phyloP scores from a whole-genome alignment of 2,888 invertebrate species.

The Drymonia ruficornis region DNA sequence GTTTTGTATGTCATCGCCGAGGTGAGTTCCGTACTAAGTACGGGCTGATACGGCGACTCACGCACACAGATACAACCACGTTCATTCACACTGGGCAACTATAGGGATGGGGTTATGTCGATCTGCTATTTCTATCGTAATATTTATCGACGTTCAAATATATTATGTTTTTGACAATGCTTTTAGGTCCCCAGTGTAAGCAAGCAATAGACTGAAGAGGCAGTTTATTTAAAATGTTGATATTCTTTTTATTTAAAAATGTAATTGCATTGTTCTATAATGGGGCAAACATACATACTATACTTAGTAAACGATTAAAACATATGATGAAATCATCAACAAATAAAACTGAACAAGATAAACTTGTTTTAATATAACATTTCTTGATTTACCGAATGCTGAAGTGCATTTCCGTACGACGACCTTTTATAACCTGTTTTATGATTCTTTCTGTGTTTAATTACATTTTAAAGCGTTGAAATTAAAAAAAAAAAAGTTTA shows the following conservation, averaged over 20 bases:
- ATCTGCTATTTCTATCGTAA: constrained; percentile 15
- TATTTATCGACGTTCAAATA: background rate
- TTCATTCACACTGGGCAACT: constrained; percentile 70
- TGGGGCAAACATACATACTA: too few species aligned
- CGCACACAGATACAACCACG: constrained; percentile 54
- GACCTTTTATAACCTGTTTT: constrained; percentile 2
- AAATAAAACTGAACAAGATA: background rate
- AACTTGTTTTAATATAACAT: background rate
- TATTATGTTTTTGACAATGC: background rate
- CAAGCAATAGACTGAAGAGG: too few species aligned
- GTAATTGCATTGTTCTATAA: too few species aligned
- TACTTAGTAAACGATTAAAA: too few species aligned
- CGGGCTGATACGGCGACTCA: constrained; percentile 69
- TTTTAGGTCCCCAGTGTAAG: too few species aligned
- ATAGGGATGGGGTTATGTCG: constrained; percentile 55
- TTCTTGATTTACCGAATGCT: too few species aligned
- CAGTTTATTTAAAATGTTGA: too few species aligned
- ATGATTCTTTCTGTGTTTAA: background rate
- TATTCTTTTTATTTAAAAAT: too few species aligned
- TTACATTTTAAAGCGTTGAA: too few species aligned
- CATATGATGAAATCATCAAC: background rate
- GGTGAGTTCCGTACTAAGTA: constrained; percentile 73
- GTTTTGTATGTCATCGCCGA: constrained; percentile 44
- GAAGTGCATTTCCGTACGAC: background rate
- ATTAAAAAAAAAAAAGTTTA: too few species aligned